Base-by-base conservation (phyloP, 2,113 vertebrate species). In the Anarhynchus alexandrinus region DNA sequence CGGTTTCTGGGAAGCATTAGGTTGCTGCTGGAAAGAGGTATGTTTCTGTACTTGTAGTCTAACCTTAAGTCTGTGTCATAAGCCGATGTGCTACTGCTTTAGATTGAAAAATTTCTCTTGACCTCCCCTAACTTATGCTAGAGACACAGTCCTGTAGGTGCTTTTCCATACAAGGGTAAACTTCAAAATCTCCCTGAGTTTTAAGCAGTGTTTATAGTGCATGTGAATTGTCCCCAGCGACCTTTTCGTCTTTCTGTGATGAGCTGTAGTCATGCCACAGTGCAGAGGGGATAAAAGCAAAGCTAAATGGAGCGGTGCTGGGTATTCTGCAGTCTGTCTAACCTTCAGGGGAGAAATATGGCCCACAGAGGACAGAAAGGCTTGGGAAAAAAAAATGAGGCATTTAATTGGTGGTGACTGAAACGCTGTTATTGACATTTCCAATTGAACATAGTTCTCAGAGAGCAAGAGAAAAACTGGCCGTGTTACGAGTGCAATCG, bases 391-490 rank as follows among this genome's bases (percentile, higher is more conserved):
- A 55, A 74, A 86, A 47, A 29, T 17, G n/a, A 80, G 27, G 52
- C 9, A 1, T 87, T 88, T 78, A 65, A 64, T 54, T 90, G 57
- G 5, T 70, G 59, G 47, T 80, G 58, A 76, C 73, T 85, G 62
- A 82, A 87, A 43, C 76, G 66, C 61, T 85, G 43, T 89, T 81
- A 29, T 19, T 91, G 66, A 58, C 55, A 19, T 82, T 93, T 95
- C 78, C 38, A 4, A 78, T 51, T 94, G 94, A 65, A 79, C 38
- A 1, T 57, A 99, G 98, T 99, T 94, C 98, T 99, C 58, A 98
- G 99, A 82, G 99, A 99, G 51, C 99, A 99, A 90, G 99, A 99
- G 97, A 99, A 99, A 98, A 99, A 99, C 93, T 99, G 99, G 99
- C 99, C 99, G 0, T 99, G 99, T 92, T 99, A 99, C 1, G 99